Percentiles rank a stretch among this genome's conserved stretches.
Evolutionary conservation across 1,140 invertebrate species (phyloP).

Genomic region (Cherax quadricarinatus): DNA sequence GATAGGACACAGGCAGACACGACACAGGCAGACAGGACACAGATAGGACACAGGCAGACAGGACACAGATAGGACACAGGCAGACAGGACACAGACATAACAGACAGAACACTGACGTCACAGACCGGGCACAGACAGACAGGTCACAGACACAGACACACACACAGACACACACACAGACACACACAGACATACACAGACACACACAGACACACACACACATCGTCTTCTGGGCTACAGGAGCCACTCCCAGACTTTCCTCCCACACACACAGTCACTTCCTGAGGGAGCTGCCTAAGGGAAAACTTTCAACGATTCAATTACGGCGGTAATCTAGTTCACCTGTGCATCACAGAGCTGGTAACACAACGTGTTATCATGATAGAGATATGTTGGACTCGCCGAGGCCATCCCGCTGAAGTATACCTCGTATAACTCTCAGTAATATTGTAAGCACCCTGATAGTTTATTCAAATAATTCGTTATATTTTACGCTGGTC

Average conservation of each 20-base stretch:
- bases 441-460: slow-evolving; percentile 40
- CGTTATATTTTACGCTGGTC: slow-evolving; percentile 45
- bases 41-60: no score
- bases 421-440: slow-evolving; percentile 41
- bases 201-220: neutral
- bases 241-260: no score
- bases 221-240: neutral
- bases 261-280: no score
- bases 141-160: no score
- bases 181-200: neutral
- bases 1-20: no score
- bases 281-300: neutral
- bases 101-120: no score
- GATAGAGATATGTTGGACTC: slow-evolving; percentile 31
- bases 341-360: neutral
- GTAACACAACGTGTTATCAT: slow-evolving; percentile 3
- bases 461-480: slow-evolving; percentile 54
- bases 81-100: no score
- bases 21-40: no score
- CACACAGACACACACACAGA: no score
- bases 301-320: neutral
- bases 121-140: no score
- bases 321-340: neutral
- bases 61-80: no score
- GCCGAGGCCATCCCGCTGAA: slow-evolving; percentile 18